These are phyloP conservation scores for Smutsia temminckii DNA, from an alignment of 2,797 vertebrate genomes.

Conservation along the genomic window DNA sequence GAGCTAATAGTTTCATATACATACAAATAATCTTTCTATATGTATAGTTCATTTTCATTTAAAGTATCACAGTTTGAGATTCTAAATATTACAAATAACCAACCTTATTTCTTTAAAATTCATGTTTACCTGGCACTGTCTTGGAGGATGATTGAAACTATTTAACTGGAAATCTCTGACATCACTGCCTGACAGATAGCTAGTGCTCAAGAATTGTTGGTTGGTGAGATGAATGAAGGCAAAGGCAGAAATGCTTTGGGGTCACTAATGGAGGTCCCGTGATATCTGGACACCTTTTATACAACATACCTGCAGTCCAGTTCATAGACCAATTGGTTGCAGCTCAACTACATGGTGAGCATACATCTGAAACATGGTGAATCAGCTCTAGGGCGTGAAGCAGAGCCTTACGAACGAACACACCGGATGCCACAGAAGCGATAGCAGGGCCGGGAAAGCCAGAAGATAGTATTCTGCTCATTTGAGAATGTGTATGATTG, in stretches of 20 bases:
- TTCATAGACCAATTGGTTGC: not conserved
- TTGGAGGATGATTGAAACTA: slow-evolving; percentile 85
- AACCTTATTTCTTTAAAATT: not conserved
- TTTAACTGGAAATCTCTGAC: slow-evolving; percentile 88
- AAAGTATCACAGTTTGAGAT: not conserved
- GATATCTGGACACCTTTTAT: not conserved
- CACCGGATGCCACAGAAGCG: not conserved
- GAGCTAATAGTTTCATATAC: not conserved
- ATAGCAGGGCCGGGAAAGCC: not conserved
- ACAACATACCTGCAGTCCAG: not conserved
- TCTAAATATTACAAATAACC: not conserved
- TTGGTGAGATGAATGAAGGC: not conserved
- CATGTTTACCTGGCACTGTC: slow-evolving; percentile 94
- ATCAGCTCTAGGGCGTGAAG: not conserved
- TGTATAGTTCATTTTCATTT: not conserved
- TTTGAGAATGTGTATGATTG: not conserved
- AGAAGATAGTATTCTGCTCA: not conserved
- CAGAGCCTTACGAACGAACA: not conserved
- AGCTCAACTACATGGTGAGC: not conserved
- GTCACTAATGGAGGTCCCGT: not conserved
- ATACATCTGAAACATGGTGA: not conserved
- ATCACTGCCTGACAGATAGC: not conserved
- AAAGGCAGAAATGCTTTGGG: not conserved
- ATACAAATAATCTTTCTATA: not conserved
- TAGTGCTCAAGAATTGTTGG: not conserved